Evolutionary conservation across 2,113 vertebrate species (phyloP), one percentile per base, ranked within the genome.

Genomic region (Suncus etruscus): DNA sequence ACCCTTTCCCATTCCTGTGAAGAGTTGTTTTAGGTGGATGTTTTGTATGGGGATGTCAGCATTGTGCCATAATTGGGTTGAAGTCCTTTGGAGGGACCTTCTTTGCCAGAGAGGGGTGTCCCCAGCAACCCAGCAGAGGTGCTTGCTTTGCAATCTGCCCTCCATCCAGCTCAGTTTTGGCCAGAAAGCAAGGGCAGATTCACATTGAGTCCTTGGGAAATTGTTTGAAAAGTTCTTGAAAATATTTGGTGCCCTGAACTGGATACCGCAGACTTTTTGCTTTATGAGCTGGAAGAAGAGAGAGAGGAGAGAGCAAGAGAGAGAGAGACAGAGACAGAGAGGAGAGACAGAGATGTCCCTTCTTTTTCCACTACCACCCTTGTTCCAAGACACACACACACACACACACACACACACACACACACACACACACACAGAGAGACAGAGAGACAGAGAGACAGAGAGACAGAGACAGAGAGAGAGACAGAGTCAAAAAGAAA

Each of bases 51-150:
- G 94, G 50, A 80, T 50, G 75, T n/a, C 25, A n/a, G 76, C 80
- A 54, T 93, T 93, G 94, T 94, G 0, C 0, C 51, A 11, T 95
- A 94, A 95, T 80, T 91, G 93, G 94, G 86, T 7, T 77, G 48
- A 61, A 65, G 86, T 18, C 20, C 80, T 91, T 90, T 66, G 9
- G 48, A 91, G 86, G 45, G 54, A 51, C 85, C 80, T 6, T 79
- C 91, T 79, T n/a, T 1, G 78, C 70, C 15, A 45, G 75, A 45
- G 58, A 32, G 31, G 15, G 81, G 74, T 54, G 54, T 54, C 11
- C 54, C 51, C 51, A 11, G 11, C 51, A 2, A 11, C 51, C 4
- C 74, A 72, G 84, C 66, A 77, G 70, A 61, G 54, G 22, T 11
- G 15, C n/a, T 66, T 58, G 50, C 77, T 89, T 81, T 77, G 87